These are phyloP conservation scores for Kradibia gibbosae DNA, from an alignment of 1,140 invertebrate species.

Conservation along the genomic window DNA sequence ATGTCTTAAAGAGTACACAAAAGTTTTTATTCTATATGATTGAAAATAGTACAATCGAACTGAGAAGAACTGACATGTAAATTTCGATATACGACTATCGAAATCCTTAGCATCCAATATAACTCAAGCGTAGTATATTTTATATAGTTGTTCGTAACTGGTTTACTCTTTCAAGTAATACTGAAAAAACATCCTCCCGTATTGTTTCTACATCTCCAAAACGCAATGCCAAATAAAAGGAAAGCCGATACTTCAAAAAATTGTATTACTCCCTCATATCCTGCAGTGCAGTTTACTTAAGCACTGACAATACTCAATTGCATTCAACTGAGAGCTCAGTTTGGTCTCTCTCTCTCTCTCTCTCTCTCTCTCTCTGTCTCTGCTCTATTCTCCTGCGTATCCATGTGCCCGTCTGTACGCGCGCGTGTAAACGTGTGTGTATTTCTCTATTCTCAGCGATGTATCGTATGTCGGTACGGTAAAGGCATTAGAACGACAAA, in stretches of 20 bases:
- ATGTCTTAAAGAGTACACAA: neutral
- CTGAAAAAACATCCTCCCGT: neutral
- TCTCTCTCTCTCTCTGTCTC: too few relatives aligned
- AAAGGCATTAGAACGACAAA: neutral
- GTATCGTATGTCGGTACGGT: neutral
- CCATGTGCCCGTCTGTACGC: too few relatives aligned
- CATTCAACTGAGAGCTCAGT: neutral
- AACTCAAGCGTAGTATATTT: neutral
- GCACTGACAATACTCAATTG: neutral
- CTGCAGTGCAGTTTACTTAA: neutral
- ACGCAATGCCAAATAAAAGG: too few relatives aligned
- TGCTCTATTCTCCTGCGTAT: too few relatives aligned
- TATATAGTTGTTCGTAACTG: neutral
- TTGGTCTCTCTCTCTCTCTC: too few relatives aligned
- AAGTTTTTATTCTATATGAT: neutral
- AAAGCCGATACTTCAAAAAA: too few relatives aligned
- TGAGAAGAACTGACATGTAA: neutral
- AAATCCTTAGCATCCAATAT: neutral
- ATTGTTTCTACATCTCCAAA: neutral
- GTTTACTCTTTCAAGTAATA: neutral
- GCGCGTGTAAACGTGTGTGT: too few relatives aligned
- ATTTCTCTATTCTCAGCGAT: neutral
- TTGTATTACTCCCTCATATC: too few relatives aligned
- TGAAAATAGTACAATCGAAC: neutral
- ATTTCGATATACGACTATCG: neutral